phyloP scores from a whole-genome alignment of 1,140 invertebrate genomes.

The Oryzaephilus surinamensis region DNA sequence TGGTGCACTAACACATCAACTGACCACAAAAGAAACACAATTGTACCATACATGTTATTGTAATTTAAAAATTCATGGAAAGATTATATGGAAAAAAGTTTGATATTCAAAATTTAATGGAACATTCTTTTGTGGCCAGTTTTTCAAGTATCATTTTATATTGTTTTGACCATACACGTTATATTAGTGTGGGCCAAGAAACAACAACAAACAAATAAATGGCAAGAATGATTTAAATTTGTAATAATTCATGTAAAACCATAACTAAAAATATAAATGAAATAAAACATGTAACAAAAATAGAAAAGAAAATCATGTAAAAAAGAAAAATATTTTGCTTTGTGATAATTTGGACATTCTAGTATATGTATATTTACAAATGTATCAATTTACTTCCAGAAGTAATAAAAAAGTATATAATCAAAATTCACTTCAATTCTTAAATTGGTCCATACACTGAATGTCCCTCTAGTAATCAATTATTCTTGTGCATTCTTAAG shows the following conservation, averaged over 20 bases:
- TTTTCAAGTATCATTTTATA: slow-evolving; percentile 15
- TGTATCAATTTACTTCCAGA: too few species aligned
- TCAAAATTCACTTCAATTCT: too few species aligned
- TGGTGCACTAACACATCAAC: slow-evolving; percentile 22
- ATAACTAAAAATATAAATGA: not conserved
- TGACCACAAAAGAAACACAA: slow-evolving; percentile 16
- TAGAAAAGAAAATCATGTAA: slow-evolving; percentile 1
- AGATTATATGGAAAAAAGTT: not conserved
- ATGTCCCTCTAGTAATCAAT: too few species aligned
- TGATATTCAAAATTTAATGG: too few species aligned
- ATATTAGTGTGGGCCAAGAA: slow-evolving; percentile 27
- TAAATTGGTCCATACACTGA: too few species aligned
- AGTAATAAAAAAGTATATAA: too few species aligned
- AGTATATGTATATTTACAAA: too few species aligned
- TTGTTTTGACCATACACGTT: slow-evolving; percentile 27
- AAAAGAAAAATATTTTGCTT: too few species aligned
- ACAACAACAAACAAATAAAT: slow-evolving; percentile 26
- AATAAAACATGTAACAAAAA: slow-evolving; percentile 1
- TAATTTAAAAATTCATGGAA: not conserved
- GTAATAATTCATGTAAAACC: not conserved
- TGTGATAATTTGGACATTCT: too few species aligned
- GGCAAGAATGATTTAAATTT: slow-evolving; percentile 17
- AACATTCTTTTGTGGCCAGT: slow-evolving; percentile 14
- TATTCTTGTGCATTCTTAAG: too few species aligned
- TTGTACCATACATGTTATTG: not conserved